A percentile compares a stretch with the other conserved stretches of the same genome.
Conservation (phyloP, 2,888 invertebrate species). For the Drosophila limbata region DNA sequence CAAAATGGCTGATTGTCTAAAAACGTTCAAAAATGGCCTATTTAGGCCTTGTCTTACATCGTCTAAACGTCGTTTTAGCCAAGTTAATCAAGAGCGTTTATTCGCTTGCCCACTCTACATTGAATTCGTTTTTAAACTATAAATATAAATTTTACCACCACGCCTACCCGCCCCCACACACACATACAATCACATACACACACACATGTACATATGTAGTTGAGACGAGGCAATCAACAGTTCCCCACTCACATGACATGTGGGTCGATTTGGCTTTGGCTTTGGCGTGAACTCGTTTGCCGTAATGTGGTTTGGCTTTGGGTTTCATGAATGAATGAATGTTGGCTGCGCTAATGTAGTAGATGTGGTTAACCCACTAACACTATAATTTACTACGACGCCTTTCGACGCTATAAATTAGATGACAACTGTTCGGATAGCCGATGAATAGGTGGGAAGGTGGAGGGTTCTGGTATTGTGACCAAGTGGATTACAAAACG, state of each 20-base stretch:
- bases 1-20: background rate
- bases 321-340: constrained; percentile 63
- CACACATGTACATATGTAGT: background rate
- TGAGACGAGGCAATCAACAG: constrained; percentile 24
- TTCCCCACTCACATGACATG: constrained; percentile 27
- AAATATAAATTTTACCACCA: constrained; percentile 53
- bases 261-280: constrained; percentile 44
- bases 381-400: constrained; percentile 55
- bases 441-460: background rate
- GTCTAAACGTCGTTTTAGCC: constrained; percentile 4
- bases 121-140: constrained; percentile 42
- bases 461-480: constrained; percentile 1
- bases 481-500: constrained; percentile 41
- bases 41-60: constrained; percentile 16
- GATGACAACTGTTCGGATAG: constrained; percentile 43
- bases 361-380: constrained; percentile 42
- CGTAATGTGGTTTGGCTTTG: constrained; percentile 33
- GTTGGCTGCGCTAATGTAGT: constrained; percentile 9
- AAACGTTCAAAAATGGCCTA: constrained; percentile 11
- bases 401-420: constrained; percentile 8
- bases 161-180: constrained; percentile 45
- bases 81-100: constrained; percentile 27
- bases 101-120: constrained; percentile 22
- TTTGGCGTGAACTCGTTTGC: constrained; percentile 56
- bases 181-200: background rate